These are phyloP conservation scores for Sialia sialis DNA, from an alignment of 2,113 vertebrate genomes.

Conservation along the genomic window DNA sequence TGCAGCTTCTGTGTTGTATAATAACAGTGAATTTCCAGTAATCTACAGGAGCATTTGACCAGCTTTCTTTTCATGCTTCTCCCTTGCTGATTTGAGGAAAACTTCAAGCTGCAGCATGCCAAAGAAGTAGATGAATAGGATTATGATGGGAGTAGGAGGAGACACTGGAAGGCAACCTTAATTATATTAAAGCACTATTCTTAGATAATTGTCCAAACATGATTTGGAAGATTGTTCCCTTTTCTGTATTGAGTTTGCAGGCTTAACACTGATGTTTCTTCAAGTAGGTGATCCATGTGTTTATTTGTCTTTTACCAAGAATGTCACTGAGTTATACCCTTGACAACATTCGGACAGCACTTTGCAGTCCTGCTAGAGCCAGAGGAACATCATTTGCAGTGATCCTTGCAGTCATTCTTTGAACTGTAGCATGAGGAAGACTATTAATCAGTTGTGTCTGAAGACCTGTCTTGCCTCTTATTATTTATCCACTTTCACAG, in stretches of 20 bases:
- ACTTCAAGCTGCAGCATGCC: not conserved
- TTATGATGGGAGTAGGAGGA: not conserved
- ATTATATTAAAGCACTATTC: not conserved
- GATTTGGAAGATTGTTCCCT: not conserved
- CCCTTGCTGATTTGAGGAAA: not conserved
- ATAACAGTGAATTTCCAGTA: not conserved
- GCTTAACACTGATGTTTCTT: not conserved
- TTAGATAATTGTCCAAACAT: not conserved
- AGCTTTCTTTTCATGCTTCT: not conserved
- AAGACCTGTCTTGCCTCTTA: not conserved
- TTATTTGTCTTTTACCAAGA: not conserved
- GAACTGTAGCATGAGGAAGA: not conserved
- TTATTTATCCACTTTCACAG: not conserved
- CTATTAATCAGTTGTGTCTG: not conserved
- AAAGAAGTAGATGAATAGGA: not conserved
- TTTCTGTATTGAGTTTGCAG: not conserved
- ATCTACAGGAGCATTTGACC: not conserved
- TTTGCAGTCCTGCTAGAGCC: not conserved
- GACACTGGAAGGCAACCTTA: not conserved
- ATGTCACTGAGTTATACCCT: not conserved
- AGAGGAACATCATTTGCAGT: not conserved
- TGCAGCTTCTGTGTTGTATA: not conserved
- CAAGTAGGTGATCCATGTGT: rapidly evolving
- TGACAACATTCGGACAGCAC: not conserved
- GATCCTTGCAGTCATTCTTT: not conserved